These are phyloP conservation scores for Aphyosemion australe DNA, from an alignment of 2,113 vertebrate species.

Conservation along the genomic window DNA sequence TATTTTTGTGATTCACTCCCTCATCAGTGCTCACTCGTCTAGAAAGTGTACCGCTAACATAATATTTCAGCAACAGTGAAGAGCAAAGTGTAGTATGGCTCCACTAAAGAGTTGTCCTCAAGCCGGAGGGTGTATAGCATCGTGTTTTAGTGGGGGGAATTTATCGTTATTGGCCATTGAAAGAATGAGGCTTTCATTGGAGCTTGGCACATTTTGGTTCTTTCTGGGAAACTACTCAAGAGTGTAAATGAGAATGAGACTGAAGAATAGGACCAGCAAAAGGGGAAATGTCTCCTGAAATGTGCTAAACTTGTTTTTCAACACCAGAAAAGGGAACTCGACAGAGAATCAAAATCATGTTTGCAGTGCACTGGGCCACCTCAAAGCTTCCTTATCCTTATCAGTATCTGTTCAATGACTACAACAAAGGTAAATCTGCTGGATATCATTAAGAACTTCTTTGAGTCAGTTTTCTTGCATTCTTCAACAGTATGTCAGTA, in stretches of 20 bases:
- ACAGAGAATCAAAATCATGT: conserved; percentile 22
- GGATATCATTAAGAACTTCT: conserved; percentile 16
- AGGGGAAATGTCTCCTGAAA: conserved; percentile 51
- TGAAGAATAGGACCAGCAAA: conserved; percentile 46
- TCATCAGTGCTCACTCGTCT: conserved; percentile 25
- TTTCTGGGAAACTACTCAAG: conserved; percentile 60
- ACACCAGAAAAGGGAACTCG: conserved; percentile 6
- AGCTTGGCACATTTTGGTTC: conserved; percentile 47
- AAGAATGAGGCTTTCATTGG: conserved; percentile 53
- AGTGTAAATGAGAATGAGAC: conserved; percentile 53
- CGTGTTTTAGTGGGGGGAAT: conserved; percentile 19
- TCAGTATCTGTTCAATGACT: conserved; percentile 47
- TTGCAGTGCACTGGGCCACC: not conserved
- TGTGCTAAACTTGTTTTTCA: conserved; percentile 15
- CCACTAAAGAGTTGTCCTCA: conserved; percentile 11
- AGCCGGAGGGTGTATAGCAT: conserved; percentile 22
- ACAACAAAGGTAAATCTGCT: conserved; percentile 39
- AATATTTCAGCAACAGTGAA: conserved; percentile 35
- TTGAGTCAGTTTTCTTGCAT: not conserved
- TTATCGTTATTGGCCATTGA: conserved; percentile 54
- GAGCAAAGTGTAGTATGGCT: conserved; percentile 34
- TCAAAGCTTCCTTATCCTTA: too few species aligned
- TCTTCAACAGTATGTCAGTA: not conserved
- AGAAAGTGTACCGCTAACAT: conserved; percentile 10
- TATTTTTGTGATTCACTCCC: conserved; percentile 25